Evolutionary conservation across 2,797 vertebrate genomes (phyloP), one percentile per base, ranked within the genome.

Genomic region (Acanthurus leucopareius): DNA sequence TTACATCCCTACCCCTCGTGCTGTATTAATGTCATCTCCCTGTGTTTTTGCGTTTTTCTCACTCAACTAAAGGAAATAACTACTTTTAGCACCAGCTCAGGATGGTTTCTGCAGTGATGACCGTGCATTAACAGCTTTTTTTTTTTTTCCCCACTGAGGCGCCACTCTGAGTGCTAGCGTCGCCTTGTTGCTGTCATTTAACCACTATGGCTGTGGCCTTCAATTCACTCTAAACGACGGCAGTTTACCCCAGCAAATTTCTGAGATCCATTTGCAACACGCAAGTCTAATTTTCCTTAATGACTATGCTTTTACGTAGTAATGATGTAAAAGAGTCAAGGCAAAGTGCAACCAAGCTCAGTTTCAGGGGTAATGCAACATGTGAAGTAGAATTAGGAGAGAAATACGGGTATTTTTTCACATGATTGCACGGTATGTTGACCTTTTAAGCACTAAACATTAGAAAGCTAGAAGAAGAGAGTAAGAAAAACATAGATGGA

Each of bases 371-470:
- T 74, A 88, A 86, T 75, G 66, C 28, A 61, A 61, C 52, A 54
- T 38, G 10, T 19, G 54, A 69, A 76, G 71, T 54, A 16, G 66
- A 86, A 69, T 78, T 56, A 47, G 42, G 15, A 19, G 49, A 75
- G 69, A 76, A 79, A 70, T 69, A 51, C 47, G 15, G 79, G 42
- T 35, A 35, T 35, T 75, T 75, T 86, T 73, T 82, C 32, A 28
- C 73, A 44, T 58, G 25, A 61, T 71, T 11, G 54, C 16, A 3
- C 49, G 16, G 74, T 14, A 14, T 51, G 61, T 81, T 84, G 77
- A 89, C 84, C 83, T 90, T 90, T 93, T 81, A 89, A 72, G 71
- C 68, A 32, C 48, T 69, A 87, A 77, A 75, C 73, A 75, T 84
- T 85, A 69, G 69, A 80, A 71, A 61, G 73, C 71, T 20, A 74